phyloP scores from a whole-genome alignment of 2,888 invertebrate species.

The Sphaeridia pumilis region DNA sequence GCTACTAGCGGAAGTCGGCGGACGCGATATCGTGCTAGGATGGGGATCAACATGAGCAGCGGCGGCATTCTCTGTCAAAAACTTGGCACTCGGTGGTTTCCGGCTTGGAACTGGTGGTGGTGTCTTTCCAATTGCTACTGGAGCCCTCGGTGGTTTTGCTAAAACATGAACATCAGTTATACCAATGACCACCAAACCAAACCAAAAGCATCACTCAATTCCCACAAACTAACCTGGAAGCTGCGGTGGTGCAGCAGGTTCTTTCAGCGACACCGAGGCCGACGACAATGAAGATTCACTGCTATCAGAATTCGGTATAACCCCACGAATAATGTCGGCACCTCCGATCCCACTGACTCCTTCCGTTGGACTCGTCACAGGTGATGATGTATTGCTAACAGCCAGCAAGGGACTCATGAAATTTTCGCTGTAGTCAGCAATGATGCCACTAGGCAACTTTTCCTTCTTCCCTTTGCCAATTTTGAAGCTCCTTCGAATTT shows the following conservation, averaged over 20 bases:
- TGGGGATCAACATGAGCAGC: conserved; percentile 8
- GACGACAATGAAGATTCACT: conserved; percentile 32
- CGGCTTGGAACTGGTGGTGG: conserved; percentile 28
- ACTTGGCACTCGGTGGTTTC: conserved; percentile 18
- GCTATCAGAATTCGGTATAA: conserved; percentile 32
- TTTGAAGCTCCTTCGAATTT: conserved; percentile 48
- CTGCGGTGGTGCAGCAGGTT: conserved; percentile 16
- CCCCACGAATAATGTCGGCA: conserved; percentile 21
- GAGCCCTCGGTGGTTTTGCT: conserved; percentile 31
- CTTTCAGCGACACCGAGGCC: conserved; percentile 21
- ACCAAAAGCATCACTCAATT: no score
- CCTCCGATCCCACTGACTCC: not conserved
- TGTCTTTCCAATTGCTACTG: conserved; percentile 16
- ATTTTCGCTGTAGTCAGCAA: conserved; percentile 80
- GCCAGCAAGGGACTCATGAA: conserved; percentile 42
- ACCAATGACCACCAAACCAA: no score
- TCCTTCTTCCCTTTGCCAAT: conserved; percentile 48
- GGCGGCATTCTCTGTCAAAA: conserved; percentile 19
- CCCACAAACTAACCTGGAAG: conserved; percentile 1
- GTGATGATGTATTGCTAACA: conserved; percentile 13
- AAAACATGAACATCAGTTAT: no score
- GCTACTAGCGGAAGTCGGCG: conserved; percentile 59
- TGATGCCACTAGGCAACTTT: conserved; percentile 78
- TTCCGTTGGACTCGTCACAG: conserved; percentile 20
- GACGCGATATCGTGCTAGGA: conserved; percentile 38